A percentile compares a stretch with the other conserved stretches of the same genome.
Evolutionary conservation across 2,888 invertebrate genomes (phyloP).

Genomic region (Pterostichus madidus): DNA sequence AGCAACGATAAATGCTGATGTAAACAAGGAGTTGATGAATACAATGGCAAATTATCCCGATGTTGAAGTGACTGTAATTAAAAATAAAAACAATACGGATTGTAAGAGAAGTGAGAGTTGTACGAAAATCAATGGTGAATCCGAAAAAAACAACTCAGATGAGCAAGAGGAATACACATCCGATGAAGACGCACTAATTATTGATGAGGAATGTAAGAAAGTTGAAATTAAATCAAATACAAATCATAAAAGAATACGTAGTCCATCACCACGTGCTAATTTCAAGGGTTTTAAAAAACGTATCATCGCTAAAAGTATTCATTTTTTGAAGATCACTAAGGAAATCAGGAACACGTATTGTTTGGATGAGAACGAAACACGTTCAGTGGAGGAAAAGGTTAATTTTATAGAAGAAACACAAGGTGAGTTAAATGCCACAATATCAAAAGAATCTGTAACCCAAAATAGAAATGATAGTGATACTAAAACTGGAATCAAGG

Average conservation of each 20-base stretch:
- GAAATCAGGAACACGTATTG: slow-evolving; percentile 28
- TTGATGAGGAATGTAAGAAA: slow-evolving; percentile 74
- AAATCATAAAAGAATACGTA: slow-evolving; percentile 52
- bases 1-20: slow-evolving; percentile 70
- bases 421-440: slow-evolving; percentile 62
- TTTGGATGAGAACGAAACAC: slow-evolving; percentile 52
- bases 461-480: slow-evolving; percentile 52
- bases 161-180: slow-evolving; percentile 73
- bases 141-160: slow-evolving; percentile 68
- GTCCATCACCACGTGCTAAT: slow-evolving; percentile 65
- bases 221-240: slow-evolving; percentile 67
- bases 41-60: slow-evolving; percentile 75
- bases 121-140: slow-evolving; percentile 74
- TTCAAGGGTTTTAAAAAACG: slow-evolving; percentile 67
- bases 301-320: slow-evolving; percentile 61
- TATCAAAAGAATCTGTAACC: slow-evolving; percentile 44
- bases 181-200: slow-evolving; percentile 76
- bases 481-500: slow-evolving; percentile 50
- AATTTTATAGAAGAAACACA: slow-evolving; percentile 46
- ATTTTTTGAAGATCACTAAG: slow-evolving; percentile 44
- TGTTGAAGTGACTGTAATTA: slow-evolving; percentile 68
- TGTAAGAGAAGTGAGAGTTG: slow-evolving; percentile 62
- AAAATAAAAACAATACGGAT: slow-evolving; percentile 64
- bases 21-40: slow-evolving; percentile 18
- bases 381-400: slow-evolving; percentile 33